These are phyloP conservation scores for Patiria miniata DNA, from an alignment of 35 echinoderm and acorn worm genomes.

Conservation along the genomic window DNA sequence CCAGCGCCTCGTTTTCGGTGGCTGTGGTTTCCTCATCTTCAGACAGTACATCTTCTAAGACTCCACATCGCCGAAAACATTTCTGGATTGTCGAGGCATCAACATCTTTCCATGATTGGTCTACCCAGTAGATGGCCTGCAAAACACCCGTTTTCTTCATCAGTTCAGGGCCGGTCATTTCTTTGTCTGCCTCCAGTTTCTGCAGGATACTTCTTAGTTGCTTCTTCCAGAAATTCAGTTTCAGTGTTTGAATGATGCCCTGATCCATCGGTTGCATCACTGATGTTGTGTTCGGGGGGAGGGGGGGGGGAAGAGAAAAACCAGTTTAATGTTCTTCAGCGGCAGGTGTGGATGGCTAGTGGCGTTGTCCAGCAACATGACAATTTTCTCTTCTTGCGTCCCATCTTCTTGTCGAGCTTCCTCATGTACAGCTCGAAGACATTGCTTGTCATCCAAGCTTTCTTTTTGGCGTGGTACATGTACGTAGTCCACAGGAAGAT, in stretches of 20 bases:
- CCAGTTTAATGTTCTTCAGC: conserved; percentile 26
- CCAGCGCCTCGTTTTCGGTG: not conserved
- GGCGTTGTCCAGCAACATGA: conserved; percentile 45
- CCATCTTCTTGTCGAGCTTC: conserved; percentile 41
- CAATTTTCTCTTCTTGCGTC: not conserved
- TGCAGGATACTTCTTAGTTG: conserved; percentile 22
- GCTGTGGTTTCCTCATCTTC: not conserved
- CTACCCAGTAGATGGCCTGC: conserved; percentile 27
- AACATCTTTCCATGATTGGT: conserved; percentile 20
- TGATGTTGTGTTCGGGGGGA: conserved; percentile 51
- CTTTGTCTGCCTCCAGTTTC: not conserved
- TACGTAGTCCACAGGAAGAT: conserved; percentile 45
- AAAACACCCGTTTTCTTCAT: conserved; percentile 23
- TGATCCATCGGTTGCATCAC: conserved; percentile 59
- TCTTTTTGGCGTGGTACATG: conserved; percentile 44
- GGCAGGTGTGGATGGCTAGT: not conserved
- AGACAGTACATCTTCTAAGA: not conserved
- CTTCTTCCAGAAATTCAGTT: conserved; percentile 39
- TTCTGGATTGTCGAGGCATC: conserved; percentile 22
- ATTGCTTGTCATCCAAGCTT: conserved; percentile 56
- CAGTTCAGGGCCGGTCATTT: not conserved
- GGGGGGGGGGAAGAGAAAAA: conserved; percentile 60
- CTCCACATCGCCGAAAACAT: conserved; percentile 8
- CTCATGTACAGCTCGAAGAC: conserved; percentile 31
- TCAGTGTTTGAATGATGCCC: conserved; percentile 41